Evolutionary conservation across 2,888 invertebrate species (phyloP).

Genomic region (Mythimna albipuncta): DNA sequence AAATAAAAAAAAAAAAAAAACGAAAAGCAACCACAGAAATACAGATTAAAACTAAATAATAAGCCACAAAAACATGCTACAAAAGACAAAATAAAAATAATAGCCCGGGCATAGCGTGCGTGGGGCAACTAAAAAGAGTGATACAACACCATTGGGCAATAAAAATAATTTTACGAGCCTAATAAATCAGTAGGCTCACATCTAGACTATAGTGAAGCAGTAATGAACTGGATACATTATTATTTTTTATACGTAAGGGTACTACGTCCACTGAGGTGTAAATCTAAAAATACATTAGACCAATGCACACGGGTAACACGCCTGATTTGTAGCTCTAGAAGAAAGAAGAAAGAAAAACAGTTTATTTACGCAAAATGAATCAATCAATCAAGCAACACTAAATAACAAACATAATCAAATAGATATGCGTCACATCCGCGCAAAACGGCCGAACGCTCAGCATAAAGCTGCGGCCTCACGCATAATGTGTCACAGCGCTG

Average conservation of each 20-base stretch:
- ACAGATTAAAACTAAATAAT: background rate
- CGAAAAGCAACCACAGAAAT: background rate
- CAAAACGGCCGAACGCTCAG: too few relatives aligned
- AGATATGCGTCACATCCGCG: too few relatives aligned
- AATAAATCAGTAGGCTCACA: slow-evolving; percentile 50
- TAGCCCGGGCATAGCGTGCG: slow-evolving; percentile 48
- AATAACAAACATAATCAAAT: too few relatives aligned
- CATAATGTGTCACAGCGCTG: too few relatives aligned
- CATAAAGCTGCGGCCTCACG: too few relatives aligned
- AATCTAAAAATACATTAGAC: background rate
- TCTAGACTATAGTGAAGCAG: slow-evolving; percentile 39
- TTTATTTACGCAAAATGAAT: too few relatives aligned
- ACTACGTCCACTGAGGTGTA: slow-evolving; percentile 17
- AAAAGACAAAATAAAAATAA: slow-evolving; percentile 27
- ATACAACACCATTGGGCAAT: slow-evolving; percentile 48
- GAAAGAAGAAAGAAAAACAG: too few relatives aligned
- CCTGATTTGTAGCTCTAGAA: too few relatives aligned
- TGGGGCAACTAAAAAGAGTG: slow-evolving; percentile 36
- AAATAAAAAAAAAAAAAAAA: too few relatives aligned
- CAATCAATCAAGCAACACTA: too few relatives aligned
- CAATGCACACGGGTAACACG: too few relatives aligned
- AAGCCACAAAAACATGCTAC: slow-evolving; percentile 3
- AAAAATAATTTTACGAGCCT: slow-evolving; percentile 57
- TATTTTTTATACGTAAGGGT: slow-evolving; percentile 25
- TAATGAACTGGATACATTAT: slow-evolving; percentile 55